Conservation (phyloP, 1,140 invertebrate species). For the Pissodes strobi region DNA sequence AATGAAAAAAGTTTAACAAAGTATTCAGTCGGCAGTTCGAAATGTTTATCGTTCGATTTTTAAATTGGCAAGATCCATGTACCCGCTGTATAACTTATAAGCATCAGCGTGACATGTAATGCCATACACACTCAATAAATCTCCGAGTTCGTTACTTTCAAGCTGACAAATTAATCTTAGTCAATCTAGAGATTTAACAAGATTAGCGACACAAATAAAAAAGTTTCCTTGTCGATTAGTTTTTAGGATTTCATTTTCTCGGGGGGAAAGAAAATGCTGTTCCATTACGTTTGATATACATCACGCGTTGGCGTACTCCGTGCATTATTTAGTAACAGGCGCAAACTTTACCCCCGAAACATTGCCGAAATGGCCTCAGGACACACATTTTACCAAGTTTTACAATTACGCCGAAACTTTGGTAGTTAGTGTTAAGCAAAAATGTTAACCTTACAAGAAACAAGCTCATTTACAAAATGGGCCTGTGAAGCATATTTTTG, state of each 20-base stretch:
- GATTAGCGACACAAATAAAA: too few relatives aligned
- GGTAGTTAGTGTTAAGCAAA: slow-evolving; percentile 9
- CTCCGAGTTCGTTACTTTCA: too few relatives aligned
- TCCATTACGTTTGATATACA: slow-evolving; percentile 8
- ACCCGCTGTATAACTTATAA: too few relatives aligned
- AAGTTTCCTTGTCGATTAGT: background rate
- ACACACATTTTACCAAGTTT: slow-evolving; percentile 8
- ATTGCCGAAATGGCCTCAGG: background rate
- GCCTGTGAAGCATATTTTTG: slow-evolving; percentile 1
- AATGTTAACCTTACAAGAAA: slow-evolving; percentile 5
- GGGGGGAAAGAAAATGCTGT: background rate
- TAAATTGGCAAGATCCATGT: too few relatives aligned
- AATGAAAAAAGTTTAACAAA: too few relatives aligned
- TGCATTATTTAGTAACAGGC: slow-evolving; percentile 8
- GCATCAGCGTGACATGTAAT: too few relatives aligned
- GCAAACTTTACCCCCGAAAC: slow-evolving; percentile 4
- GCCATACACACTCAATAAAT: too few relatives aligned
- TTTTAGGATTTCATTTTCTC: background rate
- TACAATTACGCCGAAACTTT: slow-evolving; percentile 10
- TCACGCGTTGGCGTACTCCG: background rate
- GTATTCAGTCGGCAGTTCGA: too few relatives aligned
- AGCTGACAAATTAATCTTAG: too few relatives aligned
- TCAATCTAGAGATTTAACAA: too few relatives aligned
- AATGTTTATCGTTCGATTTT: too few relatives aligned
- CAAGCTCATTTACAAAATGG: slow-evolving; percentile 7